Conservation (phyloP, 2,113 vertebrate species). For the Urocolius indicus region DNA sequence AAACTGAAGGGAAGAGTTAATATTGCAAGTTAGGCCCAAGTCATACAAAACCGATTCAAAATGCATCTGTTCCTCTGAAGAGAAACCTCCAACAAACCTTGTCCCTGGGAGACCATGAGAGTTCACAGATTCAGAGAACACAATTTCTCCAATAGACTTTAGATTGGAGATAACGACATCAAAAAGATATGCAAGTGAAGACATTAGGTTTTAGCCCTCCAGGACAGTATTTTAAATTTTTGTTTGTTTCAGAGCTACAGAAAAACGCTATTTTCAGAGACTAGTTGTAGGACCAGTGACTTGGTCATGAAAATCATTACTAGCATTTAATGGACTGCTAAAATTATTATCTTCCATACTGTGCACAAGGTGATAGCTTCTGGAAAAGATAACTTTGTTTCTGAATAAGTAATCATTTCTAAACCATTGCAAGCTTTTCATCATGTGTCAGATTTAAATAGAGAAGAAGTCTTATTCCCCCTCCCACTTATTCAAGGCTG, state of each 20-base stretch:
- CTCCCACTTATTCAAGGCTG: neutral
- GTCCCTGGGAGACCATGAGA: neutral
- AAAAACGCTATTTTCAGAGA: neutral
- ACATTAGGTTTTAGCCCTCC: neutral
- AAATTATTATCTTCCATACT: neutral
- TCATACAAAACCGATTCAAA: neutral
- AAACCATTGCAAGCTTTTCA: neutral
- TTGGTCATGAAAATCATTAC: neutral
- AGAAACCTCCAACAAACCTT: neutral
- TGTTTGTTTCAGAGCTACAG: neutral
- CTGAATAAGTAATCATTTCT: neutral
- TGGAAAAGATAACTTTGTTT: neutral
- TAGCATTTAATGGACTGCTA: neutral
- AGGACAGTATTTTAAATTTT: neutral
- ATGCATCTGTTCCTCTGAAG: conserved; percentile 1
- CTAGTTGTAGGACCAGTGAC: neutral
- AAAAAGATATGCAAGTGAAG: conserved; percentile 9
- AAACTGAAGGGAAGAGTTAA: conserved; percentile 1
- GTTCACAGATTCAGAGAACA: neutral
- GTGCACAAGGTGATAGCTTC: neutral
- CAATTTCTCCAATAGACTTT: neutral
- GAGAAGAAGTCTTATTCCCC: neutral
- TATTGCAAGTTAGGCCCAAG: neutral
- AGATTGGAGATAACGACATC: neutral
- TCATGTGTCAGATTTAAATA: neutral